Percentiles rank a stretch among this genome's conserved stretches.
Conservation (phyloP, 2,888 invertebrate species). For the Pseudolycoriella hygida region DNA sequence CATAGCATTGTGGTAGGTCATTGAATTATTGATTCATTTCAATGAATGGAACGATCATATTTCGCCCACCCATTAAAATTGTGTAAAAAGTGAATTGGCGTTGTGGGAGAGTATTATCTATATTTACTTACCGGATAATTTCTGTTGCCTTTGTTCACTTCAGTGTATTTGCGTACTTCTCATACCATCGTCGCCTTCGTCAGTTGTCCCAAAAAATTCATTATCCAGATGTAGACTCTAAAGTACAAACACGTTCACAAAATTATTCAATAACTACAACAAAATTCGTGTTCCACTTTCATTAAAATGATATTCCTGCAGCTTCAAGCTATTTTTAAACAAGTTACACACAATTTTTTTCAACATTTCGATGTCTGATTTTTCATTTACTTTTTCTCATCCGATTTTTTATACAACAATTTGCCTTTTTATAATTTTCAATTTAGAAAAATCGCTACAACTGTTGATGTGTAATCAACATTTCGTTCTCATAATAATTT, state of each 20-base stretch:
- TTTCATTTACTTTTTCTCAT: not conserved
- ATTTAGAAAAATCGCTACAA: not conserved
- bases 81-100: too few species aligned
- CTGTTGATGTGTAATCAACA: too few species aligned
- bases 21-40: too few species aligned
- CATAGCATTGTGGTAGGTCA: too few species aligned
- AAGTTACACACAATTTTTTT: not conserved
- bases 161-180: not conserved
- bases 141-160: not conserved
- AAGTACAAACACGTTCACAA: not conserved
- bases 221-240: too few species aligned
- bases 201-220: too few species aligned
- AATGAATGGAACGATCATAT: too few species aligned
- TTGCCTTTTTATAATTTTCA: not conserved
- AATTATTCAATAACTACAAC: not conserved
- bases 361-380: not conserved
- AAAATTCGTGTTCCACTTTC: constrained; percentile 1
- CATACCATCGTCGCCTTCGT: too few species aligned
- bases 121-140: too few species aligned
- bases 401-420: not conserved
- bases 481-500: too few species aligned
- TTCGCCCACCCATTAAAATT: too few species aligned
- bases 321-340: not conserved
- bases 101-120: too few species aligned
- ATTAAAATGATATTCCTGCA: not conserved